Evolutionary conservation across 2,113 vertebrate species (phyloP).

Genomic region (Struthio camelus): DNA sequence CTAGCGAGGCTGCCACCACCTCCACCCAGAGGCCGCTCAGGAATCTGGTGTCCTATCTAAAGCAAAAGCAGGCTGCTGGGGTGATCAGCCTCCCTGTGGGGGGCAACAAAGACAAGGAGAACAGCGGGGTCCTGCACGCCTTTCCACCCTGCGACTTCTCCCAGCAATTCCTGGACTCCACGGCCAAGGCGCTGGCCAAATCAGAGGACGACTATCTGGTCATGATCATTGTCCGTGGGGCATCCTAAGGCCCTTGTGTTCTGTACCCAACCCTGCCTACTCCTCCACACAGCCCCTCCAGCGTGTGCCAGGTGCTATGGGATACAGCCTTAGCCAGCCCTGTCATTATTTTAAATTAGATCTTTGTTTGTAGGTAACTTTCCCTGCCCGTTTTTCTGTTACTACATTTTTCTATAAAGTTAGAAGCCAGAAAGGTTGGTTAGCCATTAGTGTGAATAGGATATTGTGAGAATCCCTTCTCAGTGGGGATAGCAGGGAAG

Average conservation of each 20-base stretch:
- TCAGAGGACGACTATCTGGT: constrained; percentile 99
- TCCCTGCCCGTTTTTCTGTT: constrained; percentile 42
- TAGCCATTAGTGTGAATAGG: constrained; percentile 63
- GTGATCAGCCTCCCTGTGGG: constrained; percentile 98
- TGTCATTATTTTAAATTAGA: constrained; percentile 75
- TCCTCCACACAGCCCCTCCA: constrained; percentile 82
- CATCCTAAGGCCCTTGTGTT: constrained; percentile 86
- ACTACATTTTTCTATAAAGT: constrained; percentile 70
- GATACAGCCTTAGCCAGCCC: constrained; percentile 83
- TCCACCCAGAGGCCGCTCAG: constrained; percentile 96
- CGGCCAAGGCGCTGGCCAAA: constrained; percentile 97
- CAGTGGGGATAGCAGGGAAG: constrained; percentile 36
- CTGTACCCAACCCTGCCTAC: constrained; percentile 71
- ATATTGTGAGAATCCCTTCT: constrained; percentile 21
- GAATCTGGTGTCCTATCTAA: constrained; percentile 99
- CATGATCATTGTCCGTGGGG: constrained; percentile 99
- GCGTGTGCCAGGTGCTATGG: constrained; percentile 90
- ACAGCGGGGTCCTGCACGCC: constrained; percentile 96
- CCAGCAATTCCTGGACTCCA: constrained; percentile 98
- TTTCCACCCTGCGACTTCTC: constrained; percentile 99
- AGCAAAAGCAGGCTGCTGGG: constrained; percentile 99
- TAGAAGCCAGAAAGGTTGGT: constrained; percentile 68
- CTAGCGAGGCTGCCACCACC: constrained; percentile 75
- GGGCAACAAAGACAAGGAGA: constrained; percentile 98
- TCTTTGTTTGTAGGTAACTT: constrained; percentile 75